These are phyloP conservation scores for Noctua janthe DNA, from an alignment of 2,888 invertebrate species.

Conservation along the genomic window DNA sequence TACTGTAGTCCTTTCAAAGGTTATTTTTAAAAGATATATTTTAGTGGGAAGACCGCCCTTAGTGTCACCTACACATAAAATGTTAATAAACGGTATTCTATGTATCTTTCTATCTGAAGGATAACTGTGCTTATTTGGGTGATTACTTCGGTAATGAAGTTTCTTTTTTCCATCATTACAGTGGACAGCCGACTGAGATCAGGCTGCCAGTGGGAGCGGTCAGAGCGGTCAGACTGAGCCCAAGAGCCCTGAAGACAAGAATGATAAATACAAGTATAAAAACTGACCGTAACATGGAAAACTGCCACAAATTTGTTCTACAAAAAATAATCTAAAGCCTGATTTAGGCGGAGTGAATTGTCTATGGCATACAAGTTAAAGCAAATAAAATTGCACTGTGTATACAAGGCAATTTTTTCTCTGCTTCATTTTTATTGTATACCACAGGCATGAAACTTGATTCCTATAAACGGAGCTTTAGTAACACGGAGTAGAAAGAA, in stretches of 20 bases:
- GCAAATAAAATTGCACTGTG: neutral
- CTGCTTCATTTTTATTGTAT: neutral
- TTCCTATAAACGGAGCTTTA: neutral
- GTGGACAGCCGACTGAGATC: slow-evolving; percentile 85
- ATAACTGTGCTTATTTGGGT: neutral
- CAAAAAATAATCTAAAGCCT: neutral
- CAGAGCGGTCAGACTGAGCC: slow-evolving; percentile 46
- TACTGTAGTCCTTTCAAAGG: no score
- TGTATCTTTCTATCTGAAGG: neutral
- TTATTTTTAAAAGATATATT: no score
- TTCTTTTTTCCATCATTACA: slow-evolving; percentile 65
- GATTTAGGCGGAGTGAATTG: neutral
- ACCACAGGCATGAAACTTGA: neutral
- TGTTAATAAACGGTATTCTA: neutral
- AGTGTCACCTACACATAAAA: no score
- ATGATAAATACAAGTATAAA: slow-evolving; percentile 79
- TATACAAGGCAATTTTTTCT: neutral
- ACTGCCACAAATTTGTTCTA: slow-evolving; percentile 21
- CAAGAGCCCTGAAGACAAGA: slow-evolving; percentile 52
- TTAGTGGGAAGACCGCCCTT: no score
- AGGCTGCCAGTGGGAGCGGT: slow-evolving; percentile 71
- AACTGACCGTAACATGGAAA: slow-evolving; percentile 70
- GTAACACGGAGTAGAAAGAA: slow-evolving; percentile 2
- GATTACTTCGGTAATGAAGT: neutral
- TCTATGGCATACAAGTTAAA: neutral